These are phyloP conservation scores for Acholoe squamosa DNA, from an alignment of 2,888 invertebrate genomes.

Conservation along the genomic window DNA sequence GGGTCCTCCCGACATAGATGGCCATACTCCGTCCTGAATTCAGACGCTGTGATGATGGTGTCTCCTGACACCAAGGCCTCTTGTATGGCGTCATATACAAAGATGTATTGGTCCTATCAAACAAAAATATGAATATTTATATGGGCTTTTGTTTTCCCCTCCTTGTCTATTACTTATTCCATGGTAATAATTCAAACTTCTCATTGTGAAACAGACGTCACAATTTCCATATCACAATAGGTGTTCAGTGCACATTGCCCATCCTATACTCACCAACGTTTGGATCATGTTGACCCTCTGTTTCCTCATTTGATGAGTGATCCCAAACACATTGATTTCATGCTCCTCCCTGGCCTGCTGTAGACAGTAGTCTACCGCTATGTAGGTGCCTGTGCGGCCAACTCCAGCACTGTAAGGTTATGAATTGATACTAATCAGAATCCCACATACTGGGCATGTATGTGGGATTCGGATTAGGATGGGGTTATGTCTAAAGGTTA, in stretches of 20 bases:
- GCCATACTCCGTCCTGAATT: slow-evolving; percentile 40
- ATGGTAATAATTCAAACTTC: too few relatives aligned
- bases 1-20: slow-evolving; percentile 20
- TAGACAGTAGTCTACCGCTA: slow-evolving; percentile 56
- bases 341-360: slow-evolving; percentile 54
- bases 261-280: slow-evolving; percentile 28
- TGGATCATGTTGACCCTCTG: slow-evolving; percentile 57
- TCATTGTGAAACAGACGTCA: too few relatives aligned
- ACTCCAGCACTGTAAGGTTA: slow-evolving; percentile 63
- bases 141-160: too few relatives aligned
- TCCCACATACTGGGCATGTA: neutral
- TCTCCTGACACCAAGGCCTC: slow-evolving; percentile 53
- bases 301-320: slow-evolving; percentile 4
- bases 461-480: neutral
- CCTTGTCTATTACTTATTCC: too few relatives aligned
- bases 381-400: slow-evolving; percentile 62
- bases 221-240: too few relatives aligned
- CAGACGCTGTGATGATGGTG: neutral
- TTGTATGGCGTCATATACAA: slow-evolving; percentile 57
- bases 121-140: neutral
- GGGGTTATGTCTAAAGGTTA: neutral
- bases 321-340: slow-evolving; percentile 11
- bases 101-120: slow-evolving; percentile 64
- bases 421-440: too few relatives aligned
- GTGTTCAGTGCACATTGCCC: too few relatives aligned